Evolutionary conservation across 2,113 vertebrate species (phyloP).

Genomic region (Alligator sinensis): DNA sequence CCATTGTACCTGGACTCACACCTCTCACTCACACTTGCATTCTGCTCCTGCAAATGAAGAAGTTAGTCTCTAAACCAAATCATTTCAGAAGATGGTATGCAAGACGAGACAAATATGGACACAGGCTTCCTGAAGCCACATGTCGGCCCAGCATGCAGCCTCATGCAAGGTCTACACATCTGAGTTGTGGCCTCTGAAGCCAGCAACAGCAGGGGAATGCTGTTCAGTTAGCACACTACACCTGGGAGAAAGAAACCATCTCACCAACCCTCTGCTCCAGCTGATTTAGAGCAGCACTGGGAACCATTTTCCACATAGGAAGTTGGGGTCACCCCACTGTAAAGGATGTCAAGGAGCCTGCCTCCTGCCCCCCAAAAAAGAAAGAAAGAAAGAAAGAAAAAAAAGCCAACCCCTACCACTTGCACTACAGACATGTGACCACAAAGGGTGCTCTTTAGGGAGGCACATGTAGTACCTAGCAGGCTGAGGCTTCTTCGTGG

Average conservation of each 20-base stretch:
- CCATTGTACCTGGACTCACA: accelerated
- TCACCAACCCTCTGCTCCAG: not conserved
- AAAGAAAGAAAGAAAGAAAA: too few species aligned
- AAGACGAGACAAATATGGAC: not conserved
- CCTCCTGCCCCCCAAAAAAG: not conserved
- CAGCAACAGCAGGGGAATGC: not conserved
- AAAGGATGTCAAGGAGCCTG: not conserved
- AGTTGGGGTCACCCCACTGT: not conserved
- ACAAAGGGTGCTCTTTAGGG: not conserved
- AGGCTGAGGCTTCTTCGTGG: slow-evolving; percentile 96
- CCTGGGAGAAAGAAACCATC: not conserved
- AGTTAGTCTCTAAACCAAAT: not conserved
- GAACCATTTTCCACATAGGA: not conserved
- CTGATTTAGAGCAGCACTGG: accelerated
- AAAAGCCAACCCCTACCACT: not conserved
- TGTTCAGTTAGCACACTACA: accelerated
- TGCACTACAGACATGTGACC: not conserved
- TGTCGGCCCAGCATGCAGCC: accelerated
- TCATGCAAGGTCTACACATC: accelerated
- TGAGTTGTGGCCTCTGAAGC: not conserved
- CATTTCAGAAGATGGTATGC: accelerated
- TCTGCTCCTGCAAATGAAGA: accelerated
- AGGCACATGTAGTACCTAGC: slow-evolving; percentile 81
- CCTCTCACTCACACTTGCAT: too few species aligned
- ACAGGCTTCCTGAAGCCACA: not conserved